Conservation (phyloP, 2,113 vertebrate species). For the Globicephala melas region DNA sequence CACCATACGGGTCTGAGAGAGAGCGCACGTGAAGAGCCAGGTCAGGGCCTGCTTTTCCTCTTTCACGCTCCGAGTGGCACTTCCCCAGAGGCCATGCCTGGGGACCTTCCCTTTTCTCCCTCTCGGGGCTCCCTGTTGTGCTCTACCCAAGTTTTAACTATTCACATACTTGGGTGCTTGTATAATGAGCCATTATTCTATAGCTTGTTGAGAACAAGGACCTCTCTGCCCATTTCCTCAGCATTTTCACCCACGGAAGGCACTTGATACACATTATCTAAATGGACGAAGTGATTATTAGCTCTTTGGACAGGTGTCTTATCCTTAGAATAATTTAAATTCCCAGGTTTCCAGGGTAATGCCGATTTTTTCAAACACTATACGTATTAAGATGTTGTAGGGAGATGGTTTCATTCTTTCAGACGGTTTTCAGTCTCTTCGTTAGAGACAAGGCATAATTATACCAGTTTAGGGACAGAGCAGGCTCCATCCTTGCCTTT, state of each 20-base stretch:
- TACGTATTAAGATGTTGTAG: not conserved
- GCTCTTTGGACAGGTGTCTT: not conserved
- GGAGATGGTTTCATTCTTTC: not conserved
- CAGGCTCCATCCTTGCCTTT: not conserved
- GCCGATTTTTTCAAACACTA: not conserved
- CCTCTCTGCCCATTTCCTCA: not conserved
- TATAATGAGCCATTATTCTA: not conserved
- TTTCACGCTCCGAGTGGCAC: not conserved
- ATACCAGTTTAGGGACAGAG: not conserved
- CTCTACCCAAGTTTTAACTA: not conserved
- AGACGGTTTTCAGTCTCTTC: not conserved
- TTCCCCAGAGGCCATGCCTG: not conserved
- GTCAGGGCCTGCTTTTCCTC: not conserved
- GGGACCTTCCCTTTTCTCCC: not conserved
- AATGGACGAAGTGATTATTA: not conserved
- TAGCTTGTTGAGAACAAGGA: not conserved
- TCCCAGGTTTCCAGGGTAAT: not conserved
- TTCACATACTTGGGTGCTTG: not conserved
- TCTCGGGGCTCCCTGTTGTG: not conserved
- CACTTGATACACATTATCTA: not conserved
- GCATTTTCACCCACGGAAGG: not conserved
- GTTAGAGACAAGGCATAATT: not conserved
- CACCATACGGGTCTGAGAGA: not conserved
- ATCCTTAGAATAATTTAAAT: not conserved
- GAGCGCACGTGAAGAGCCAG: not conserved